Evolutionary conservation across 2,888 invertebrate genomes (phyloP).

Genomic region (Pogonocherus hispidulus): DNA sequence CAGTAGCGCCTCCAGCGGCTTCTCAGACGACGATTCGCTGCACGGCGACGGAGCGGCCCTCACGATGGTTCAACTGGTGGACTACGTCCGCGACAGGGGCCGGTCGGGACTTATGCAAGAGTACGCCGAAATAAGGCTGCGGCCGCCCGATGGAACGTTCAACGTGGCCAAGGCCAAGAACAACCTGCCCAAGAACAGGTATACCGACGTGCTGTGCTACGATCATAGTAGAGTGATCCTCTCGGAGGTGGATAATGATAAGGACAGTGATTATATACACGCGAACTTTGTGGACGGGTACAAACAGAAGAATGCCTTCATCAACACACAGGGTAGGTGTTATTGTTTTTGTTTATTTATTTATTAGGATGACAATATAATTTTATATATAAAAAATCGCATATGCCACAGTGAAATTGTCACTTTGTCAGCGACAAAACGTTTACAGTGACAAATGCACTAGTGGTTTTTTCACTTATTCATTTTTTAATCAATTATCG

Average conservation of each 20-base stretch:
- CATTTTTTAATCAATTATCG: too few species aligned
- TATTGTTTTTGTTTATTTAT: too few species aligned
- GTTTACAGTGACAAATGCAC: too few species aligned
- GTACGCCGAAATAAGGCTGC: slow-evolving; percentile 87
- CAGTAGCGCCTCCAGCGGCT: slow-evolving; percentile 84
- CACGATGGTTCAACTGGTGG: slow-evolving; percentile 81
- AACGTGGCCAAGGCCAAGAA: slow-evolving; percentile 83
- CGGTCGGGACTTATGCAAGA: slow-evolving; percentile 87
- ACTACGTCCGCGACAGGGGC: slow-evolving; percentile 80
- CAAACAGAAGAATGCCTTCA: slow-evolving; percentile 97
- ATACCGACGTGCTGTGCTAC: slow-evolving; percentile 96
- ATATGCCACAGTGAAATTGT: too few species aligned
- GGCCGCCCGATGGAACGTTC: slow-evolving; percentile 90
- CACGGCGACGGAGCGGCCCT: slow-evolving; percentile 78
- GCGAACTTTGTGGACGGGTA: slow-evolving; percentile 99
- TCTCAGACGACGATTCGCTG: slow-evolving; percentile 92
- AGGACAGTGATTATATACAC: slow-evolving; percentile 93
- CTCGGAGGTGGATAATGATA: slow-evolving; percentile 78
- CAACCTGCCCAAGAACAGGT: slow-evolving; percentile 88
- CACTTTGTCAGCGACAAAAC: too few species aligned
- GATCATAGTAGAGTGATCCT: slow-evolving; percentile 95
- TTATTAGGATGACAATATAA: too few species aligned
- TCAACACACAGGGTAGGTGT: slow-evolving; percentile 92
- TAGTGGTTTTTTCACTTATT: too few species aligned
- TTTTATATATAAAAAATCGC: too few species aligned